Evolutionary conservation across 2,888 invertebrate species (phyloP).

Genomic region (Lepidochrysops patricia): DNA sequence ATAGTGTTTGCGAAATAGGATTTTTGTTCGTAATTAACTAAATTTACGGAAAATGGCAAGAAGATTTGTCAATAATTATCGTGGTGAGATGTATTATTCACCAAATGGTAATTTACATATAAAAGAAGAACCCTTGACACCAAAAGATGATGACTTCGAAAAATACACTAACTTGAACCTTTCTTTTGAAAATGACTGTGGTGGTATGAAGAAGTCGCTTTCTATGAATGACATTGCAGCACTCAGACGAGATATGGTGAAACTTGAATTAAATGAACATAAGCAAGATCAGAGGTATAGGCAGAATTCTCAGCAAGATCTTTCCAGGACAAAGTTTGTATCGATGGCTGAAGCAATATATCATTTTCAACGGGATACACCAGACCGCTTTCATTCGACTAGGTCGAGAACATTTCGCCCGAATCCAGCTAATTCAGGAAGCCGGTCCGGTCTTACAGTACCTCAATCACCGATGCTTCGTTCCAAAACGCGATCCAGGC

Average conservation of each 20-base stretch:
- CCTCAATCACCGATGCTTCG: constrained; percentile 71
- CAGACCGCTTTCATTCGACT: constrained; percentile 68
- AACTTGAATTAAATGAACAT: constrained; percentile 32
- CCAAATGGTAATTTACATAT: constrained; percentile 39
- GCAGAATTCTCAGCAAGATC: constrained; percentile 35
- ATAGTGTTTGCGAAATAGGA: background rate
- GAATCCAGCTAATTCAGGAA: constrained; percentile 27
- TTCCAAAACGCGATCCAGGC: constrained; percentile 72
- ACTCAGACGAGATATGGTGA: constrained; percentile 38
- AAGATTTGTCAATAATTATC: constrained; percentile 51
- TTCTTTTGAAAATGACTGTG: constrained; percentile 37
- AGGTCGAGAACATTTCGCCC: constrained; percentile 42
- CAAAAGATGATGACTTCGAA: constrained; percentile 51
- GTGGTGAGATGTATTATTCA: constrained; percentile 49
- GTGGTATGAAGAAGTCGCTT: constrained; percentile 50
- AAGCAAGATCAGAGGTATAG: constrained; percentile 37
- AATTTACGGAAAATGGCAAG: constrained; percentile 40
- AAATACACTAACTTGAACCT: constrained; percentile 42
- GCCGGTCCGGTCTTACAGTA: constrained; percentile 48
- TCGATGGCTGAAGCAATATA: constrained; percentile 76
- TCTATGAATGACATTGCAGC: constrained; percentile 55
- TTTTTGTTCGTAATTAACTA: constrained; percentile 1
- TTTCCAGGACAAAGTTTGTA: constrained; percentile 65
- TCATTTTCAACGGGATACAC: constrained; percentile 74
- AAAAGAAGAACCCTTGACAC: constrained; percentile 55